Evolutionary conservation across 2,797 vertebrate species (phyloP), one percentile per base, ranked within the genome.

Genomic region (Rhinoraja longicauda): DNA sequence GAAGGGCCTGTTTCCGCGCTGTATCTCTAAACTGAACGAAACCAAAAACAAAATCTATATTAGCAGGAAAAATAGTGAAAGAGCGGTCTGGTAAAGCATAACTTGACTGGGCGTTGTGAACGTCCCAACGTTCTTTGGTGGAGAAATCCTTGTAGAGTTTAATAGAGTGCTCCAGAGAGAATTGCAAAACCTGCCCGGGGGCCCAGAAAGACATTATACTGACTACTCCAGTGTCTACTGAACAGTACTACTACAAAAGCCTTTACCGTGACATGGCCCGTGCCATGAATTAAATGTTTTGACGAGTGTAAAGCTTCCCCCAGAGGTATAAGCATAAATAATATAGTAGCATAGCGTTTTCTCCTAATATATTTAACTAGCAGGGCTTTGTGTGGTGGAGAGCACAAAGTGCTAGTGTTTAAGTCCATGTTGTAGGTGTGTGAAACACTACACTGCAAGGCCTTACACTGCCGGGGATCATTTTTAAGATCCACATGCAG

Each of bases 281-380:
- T 91, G 39, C 70, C 39, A 73, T 91, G 67, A 91, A 91, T 91
- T 45, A 91, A 91, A 91, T 91, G 70, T 73, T 91, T 91, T 72
- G 67, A 73, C 67, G 24, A 92, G 70, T 57, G 21, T 45, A 53
- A 92, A 92, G 26, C 13, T 7, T 73, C 70, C 70, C 62, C 67
- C 90, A 75, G 45, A 75, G 90, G 70, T 45, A 57, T 75, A 57
- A 57, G 57, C 24, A 72, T 15, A 26, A 75, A 29, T 57, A 39
- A 92, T 75, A 75, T 75, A 92, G 72, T 73, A 39, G 92, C 70
- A 57, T 36, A 29, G 45, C 21, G 73, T n/a, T 92, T 5, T 45
- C 70, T 73, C 15, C 24, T 75, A 57, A 67, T 67, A 72, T 57
- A 73, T 53, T 92, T 73, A 90, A 75, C 45, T 73, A 39, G 45